Evolutionary conservation across 1,140 invertebrate species (phyloP), one percentile per base, ranked within the genome.

Genomic region (Monomorium pharaonis): DNA sequence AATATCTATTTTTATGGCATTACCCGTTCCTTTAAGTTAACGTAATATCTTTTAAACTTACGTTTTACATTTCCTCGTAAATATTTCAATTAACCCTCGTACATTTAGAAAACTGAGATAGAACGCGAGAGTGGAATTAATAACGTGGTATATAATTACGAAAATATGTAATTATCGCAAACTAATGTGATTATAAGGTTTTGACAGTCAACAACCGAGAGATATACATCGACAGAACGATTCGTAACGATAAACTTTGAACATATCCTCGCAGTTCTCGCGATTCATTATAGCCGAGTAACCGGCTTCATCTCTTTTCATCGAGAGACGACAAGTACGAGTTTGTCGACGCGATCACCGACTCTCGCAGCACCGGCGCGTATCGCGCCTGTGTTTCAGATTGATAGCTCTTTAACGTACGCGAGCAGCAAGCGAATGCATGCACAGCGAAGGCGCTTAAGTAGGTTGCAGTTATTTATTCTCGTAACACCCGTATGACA

Each of bases 391-490:
- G 47, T 69, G 47, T 69, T 69, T 80, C 49, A 42, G 63, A 80
- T 80, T 69, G 67, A 74, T 83, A 81, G 78, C 14, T 69, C 51
- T 74, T 74, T 74, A 65, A 37, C 65, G 12, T 58, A 72, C 51
- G n/a, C n/a, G 33, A 56, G 86, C 75, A 86, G 77, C 81, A 37
- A 37, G 37, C 7, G 7, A n/a, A n/a, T n/a, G 80, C 76, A 24
- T 58, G 51, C 86, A 84, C 37, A 37, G 85, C 83, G 75, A 63
- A 77, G 75, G 75, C 85, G 30, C 51, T 85, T 85, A 88, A 89
- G 88, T 89, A 89, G 88, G 88, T 74, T 89, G 75, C 60, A 88
- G 84, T 89, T 89, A 89, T 89, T 89, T 89, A 88, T 89, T 89
- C 69, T 60, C 65, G 69, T 81, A 84, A 87, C 54, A 83, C 78